Base-by-base conservation (phyloP, 2,888 invertebrate genomes). In the Mythimna loreyi region DNA sequence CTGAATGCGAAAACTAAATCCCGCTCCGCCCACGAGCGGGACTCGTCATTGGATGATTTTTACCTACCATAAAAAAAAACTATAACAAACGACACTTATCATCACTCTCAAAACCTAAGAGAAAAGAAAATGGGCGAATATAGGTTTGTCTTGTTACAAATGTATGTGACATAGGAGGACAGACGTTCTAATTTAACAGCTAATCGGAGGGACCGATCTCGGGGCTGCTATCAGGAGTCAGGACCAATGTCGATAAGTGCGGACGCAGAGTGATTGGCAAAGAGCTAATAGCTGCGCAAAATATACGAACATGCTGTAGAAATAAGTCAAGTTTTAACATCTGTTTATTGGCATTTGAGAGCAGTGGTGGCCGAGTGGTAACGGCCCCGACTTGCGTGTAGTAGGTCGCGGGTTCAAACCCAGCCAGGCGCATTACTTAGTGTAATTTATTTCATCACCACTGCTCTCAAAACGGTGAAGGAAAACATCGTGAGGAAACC, bases 201-300 rank as follows among this genome's bases (percentile, higher is more conserved):
- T 40, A 40, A 78, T 73, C 78, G 13, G 45, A 30, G 25, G 43
- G 36, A 45, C 72, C 72, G 36, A 78, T 72, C 78, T 60, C 23
- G 49, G 16, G 23, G 49, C 23, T 21, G 56, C 21, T 59, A 25
- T 50, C 78, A 30, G 49, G 70, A 59, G 33, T 49, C 19, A 23
- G 33, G 45, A 55, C 19, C 53, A 21, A 19, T 58, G 40, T 60
- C 78, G 60, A 73, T 60, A 73, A 50, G 33, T 56, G 30, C 3
- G 55, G 49, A 40, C 72, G 60, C 13, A 25, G 55, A 71, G 45
- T 60, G 78, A 73, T 71, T 49, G 30, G 53, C 25, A 33, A 45
- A 16, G 3, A 36, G 28, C 33, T 67, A 56, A 71, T 52, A 75
- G 45, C 25, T 30, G 23, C 16, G 71, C 43, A 30, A 50, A 69